Evolutionary conservation across 2,113 vertebrate genomes (phyloP).

Genomic region (Hyperopisus bebe): DNA sequence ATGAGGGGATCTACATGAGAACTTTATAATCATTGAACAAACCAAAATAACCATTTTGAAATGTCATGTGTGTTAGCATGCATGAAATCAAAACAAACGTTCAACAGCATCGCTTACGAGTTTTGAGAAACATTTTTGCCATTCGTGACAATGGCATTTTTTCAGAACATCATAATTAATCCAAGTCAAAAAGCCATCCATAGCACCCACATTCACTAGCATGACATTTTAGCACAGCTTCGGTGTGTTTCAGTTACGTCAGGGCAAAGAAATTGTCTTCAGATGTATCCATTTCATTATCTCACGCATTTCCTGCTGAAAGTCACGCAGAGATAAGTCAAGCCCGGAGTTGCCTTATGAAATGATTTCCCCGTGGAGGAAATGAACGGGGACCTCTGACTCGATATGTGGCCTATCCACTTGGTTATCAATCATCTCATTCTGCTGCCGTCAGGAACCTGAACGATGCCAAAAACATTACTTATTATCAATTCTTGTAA

Average conservation of each 20-base stretch:
- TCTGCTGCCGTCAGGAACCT: background rate
- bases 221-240: background rate
- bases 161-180: background rate
- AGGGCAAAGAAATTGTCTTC: background rate
- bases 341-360: background rate
- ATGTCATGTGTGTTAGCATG: background rate
- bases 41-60: conserved; percentile 5
- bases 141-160: background rate
- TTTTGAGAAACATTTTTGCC: background rate
- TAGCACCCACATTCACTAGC: background rate
- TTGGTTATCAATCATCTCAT: background rate
- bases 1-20: background rate
- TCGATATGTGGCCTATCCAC: background rate
- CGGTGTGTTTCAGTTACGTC: background rate
- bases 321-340: background rate
- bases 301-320: background rate
- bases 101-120: background rate
- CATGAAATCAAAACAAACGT: background rate
- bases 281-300: background rate
- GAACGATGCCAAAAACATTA: background rate
- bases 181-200: background rate
- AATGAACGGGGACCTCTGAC: background rate
- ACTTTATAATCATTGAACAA: background rate
- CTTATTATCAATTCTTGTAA: background rate
- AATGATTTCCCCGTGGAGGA: background rate